These are phyloP conservation scores for Rafetus swinhoei DNA, from an alignment of 2,113 vertebrate genomes.

Conservation along the genomic window DNA sequence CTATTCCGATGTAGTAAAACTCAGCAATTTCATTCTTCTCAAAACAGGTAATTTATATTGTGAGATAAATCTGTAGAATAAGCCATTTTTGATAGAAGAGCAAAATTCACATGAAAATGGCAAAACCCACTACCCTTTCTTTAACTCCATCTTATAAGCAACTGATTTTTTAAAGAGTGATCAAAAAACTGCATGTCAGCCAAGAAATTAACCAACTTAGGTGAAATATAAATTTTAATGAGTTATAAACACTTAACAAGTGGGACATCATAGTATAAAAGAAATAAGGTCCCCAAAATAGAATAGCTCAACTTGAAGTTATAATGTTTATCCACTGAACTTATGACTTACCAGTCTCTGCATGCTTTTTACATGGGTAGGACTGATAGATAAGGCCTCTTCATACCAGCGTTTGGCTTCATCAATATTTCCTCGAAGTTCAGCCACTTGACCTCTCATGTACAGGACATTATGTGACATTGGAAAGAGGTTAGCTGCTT, in stretches of 20 bases:
- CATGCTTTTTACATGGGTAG: slow-evolving; percentile 98
- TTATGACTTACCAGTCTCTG: slow-evolving; percentile 93
- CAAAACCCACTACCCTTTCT: background rate
- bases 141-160: background rate
- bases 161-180: background rate
- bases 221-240: background rate
- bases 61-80: background rate
- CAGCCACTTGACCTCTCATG: slow-evolving; percentile 95
- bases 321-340: accelerated
- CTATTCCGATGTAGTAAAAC: background rate
- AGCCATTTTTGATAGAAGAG: background rate
- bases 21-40: background rate
- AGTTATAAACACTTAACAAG: background rate
- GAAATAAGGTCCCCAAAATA: background rate
- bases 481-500: slow-evolving; percentile 96
- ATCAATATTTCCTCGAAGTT: slow-evolving; percentile 92
- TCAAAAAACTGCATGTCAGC: background rate
- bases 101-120: background rate
- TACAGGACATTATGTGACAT: slow-evolving; percentile 97
- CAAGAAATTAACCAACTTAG: background rate
- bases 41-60: background rate
- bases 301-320: accelerated
- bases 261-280: background rate
- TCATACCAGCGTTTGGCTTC: slow-evolving; percentile 98
- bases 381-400: slow-evolving; percentile 97